Conservation (phyloP, 2,888 invertebrate genomes). For the Nymphalis urticae region DNA sequence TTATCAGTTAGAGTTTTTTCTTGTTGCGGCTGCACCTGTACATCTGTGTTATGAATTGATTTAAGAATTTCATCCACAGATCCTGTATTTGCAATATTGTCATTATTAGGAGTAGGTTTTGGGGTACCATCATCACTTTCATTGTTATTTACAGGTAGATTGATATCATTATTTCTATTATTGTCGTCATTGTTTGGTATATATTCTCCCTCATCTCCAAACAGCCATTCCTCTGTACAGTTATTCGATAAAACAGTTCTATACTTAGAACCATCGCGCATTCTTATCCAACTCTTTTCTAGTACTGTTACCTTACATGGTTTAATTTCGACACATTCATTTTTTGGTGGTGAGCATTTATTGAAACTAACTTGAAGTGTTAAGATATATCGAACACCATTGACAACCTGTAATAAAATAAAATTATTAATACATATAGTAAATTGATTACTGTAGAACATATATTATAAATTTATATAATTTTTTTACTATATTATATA, state of each 20-base stretch:
- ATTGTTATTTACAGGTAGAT: constrained; percentile 14
- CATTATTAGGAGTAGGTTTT: constrained; percentile 42
- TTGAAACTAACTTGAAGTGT: constrained; percentile 75
- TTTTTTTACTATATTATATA: too few relatives aligned
- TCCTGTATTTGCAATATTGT: constrained; percentile 55
- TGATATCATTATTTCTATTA: constrained; percentile 46
- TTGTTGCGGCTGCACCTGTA: constrained; percentile 53
- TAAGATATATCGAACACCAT: constrained; percentile 82
- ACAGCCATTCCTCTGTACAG: constrained; percentile 82
- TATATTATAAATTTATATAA: not conserved
- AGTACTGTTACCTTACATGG: constrained; percentile 83
- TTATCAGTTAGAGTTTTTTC: constrained; percentile 58
- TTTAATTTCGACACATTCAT: constrained; percentile 59
- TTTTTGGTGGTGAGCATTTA: constrained; percentile 60
- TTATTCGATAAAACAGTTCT: constrained; percentile 84
- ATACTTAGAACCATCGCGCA: constrained; percentile 80
- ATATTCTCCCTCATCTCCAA: constrained; percentile 64
- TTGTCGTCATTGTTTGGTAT: constrained; percentile 43
- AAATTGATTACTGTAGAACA: not conserved
- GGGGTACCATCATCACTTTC: constrained; percentile 21
- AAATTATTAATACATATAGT: not conserved
- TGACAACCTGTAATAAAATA: constrained; percentile 66
- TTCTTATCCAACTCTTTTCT: constrained; percentile 84
- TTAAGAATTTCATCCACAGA: constrained; percentile 61
- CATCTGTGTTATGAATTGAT: constrained; percentile 54